These are phyloP conservation scores for Opisthocomus hoazin DNA, from an alignment of 2,113 vertebrate species.

Conservation along the genomic window DNA sequence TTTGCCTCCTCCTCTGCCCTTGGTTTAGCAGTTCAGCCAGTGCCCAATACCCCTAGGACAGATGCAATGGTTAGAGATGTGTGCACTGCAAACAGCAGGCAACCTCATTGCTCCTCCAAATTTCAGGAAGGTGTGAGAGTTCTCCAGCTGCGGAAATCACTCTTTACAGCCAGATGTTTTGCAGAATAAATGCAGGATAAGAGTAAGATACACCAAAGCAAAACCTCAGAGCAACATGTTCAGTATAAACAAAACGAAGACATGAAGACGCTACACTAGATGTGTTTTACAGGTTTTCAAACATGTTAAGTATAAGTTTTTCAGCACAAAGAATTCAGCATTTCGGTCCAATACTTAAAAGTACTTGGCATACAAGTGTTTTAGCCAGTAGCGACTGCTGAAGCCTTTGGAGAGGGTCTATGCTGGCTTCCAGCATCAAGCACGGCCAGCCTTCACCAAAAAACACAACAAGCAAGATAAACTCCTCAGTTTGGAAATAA, in stretches of 20 bases:
- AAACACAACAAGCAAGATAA: background rate
- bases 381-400: background rate
- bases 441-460: background rate
- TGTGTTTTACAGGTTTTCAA: background rate
- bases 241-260: background rate
- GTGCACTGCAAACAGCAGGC: background rate
- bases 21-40: background rate
- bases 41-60: background rate
- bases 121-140: background rate
- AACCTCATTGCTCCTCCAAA: background rate
- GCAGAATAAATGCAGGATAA: background rate
- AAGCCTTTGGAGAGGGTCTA: background rate
- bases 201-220: background rate
- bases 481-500: background rate
- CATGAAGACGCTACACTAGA: background rate
- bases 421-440: background rate
- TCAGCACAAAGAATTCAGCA: background rate
- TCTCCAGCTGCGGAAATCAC: background rate
- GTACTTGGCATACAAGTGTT: background rate
- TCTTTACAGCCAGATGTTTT: background rate
- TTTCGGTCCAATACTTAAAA: background rate
- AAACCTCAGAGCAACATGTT: background rate
- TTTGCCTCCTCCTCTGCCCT: background rate
- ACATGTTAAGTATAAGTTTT: background rate
- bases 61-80: background rate